A percentile compares a stretch with the other conserved stretches of the same genome.
Conservation (phyloP, 2,888 invertebrate species). For the Elysia crispata region DNA sequence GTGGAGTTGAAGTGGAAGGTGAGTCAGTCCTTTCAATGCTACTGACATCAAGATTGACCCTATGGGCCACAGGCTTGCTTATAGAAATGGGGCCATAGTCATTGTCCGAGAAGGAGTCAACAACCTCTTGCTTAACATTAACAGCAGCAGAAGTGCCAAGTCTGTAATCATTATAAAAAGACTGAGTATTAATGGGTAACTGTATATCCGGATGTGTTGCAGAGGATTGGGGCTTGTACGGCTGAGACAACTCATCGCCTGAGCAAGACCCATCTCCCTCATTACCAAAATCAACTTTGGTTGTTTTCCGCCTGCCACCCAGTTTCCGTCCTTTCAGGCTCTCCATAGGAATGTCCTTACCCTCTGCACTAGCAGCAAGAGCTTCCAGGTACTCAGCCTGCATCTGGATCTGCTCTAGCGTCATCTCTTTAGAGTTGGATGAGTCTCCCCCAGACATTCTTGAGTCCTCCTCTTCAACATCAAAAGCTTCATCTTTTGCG, state of each 20-base stretch:
- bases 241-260: conserved; percentile 34
- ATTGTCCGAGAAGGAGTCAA: conserved; percentile 11
- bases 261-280: conserved; percentile 40
- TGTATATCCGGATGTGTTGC: background rate
- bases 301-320: background rate
- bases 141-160: conserved; percentile 6
- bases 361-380: conserved; percentile 47
- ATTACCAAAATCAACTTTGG: conserved; percentile 31
- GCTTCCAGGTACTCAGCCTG: conserved; percentile 48
- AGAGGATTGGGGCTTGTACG: conserved; percentile 9
- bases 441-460: conserved; percentile 20
- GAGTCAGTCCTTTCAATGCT: conserved; percentile 26
- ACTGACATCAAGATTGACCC: conserved; percentile 30
- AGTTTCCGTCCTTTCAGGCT: conserved; percentile 11
- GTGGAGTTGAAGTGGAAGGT: conserved; percentile 30
- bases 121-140: conserved; percentile 33
- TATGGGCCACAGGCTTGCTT: conserved; percentile 42
- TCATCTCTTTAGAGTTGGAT: conserved; percentile 35
- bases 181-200: background rate
- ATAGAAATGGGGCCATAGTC: conserved; percentile 39
- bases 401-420: conserved; percentile 46
- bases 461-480: conserved; percentile 29
- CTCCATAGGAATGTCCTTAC: conserved; percentile 46
- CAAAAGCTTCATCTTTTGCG: conserved; percentile 31
- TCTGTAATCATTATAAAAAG: background rate